Evolutionary conservation across 2,113 vertebrate genomes (phyloP).

Genomic region (Serinus canaria): DNA sequence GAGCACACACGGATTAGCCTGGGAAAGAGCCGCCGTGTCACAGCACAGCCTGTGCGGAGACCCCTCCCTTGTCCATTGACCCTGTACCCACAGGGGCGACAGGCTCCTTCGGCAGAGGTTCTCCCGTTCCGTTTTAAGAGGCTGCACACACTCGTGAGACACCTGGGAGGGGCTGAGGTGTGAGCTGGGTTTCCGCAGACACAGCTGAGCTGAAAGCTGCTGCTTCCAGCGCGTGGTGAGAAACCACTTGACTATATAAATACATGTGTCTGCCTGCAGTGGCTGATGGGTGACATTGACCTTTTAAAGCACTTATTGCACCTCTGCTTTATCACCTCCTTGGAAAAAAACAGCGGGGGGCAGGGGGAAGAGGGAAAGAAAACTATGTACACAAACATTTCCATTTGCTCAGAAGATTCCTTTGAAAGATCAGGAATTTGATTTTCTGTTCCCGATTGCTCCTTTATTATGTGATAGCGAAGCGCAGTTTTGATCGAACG

Average conservation of each 20-base stretch:
- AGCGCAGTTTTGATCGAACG: not conserved
- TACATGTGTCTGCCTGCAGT: not conserved
- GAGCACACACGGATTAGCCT: rapidly evolving
- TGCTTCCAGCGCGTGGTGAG: not conserved
- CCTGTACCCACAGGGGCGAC: not conserved
- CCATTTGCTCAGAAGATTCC: not conserved
- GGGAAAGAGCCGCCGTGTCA: not conserved
- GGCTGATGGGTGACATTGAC: not conserved
- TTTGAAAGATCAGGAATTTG: not conserved
- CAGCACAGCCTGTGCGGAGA: not conserved
- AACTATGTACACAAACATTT: not conserved
- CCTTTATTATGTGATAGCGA: rapidly evolving
- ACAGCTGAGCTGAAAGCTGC: not conserved
- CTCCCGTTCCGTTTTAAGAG: rapidly evolving
- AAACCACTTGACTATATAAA: not conserved
- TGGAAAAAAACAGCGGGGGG: not conserved
- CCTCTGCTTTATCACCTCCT: not conserved
- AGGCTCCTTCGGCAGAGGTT: not conserved
- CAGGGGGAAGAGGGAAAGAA: not conserved
- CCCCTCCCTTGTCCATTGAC: rapidly evolving
- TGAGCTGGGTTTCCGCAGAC: not conserved
- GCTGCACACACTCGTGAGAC: rapidly evolving
- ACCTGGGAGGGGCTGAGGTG: rapidly evolving
- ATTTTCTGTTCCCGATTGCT: rapidly evolving
- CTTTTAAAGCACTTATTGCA: not conserved